Evolutionary conservation across 2,888 invertebrate species (phyloP).

Genomic region (Scelioninae gen. 2): DNA sequence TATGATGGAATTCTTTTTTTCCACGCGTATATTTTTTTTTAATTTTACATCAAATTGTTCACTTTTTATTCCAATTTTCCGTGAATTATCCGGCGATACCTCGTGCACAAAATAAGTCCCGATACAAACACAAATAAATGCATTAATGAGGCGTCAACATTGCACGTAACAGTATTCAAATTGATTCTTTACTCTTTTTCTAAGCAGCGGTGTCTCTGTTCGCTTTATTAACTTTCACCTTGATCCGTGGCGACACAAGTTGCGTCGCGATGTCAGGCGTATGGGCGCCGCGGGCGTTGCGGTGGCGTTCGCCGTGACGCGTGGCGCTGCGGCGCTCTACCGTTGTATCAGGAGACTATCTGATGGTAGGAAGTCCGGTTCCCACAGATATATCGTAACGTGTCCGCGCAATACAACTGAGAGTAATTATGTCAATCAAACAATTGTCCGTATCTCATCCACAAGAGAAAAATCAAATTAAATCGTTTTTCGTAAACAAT

Average conservation of each 20-base stretch:
- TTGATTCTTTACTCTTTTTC: conserved; percentile 35
- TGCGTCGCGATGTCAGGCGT: conserved; percentile 70
- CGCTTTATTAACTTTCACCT: conserved; percentile 24
- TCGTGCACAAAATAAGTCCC: neutral
- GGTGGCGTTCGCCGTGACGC: conserved; percentile 73
- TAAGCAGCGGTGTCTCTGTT: conserved; percentile 30
- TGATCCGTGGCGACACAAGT: conserved; percentile 58
- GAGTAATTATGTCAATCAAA: neutral
- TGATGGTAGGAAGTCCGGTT: conserved; percentile 1
- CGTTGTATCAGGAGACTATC: conserved; percentile 67
- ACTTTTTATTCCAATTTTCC: too few species aligned
- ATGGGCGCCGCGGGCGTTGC: conserved; percentile 71
- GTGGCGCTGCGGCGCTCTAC: conserved; percentile 74
- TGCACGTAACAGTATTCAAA: conserved; percentile 18
- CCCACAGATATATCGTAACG: conserved; percentile 7
- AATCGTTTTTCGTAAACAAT: too few species aligned
- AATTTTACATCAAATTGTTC: too few species aligned
- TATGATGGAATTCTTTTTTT: too few species aligned
- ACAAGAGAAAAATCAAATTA: too few species aligned
- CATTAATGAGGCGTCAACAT: conserved; percentile 16
- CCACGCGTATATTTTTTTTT: too few species aligned
- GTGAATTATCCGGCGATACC: too few species aligned
- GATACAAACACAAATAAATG: conserved; percentile 14
- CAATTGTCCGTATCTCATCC: too few species aligned
- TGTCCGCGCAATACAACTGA: neutral